Evolutionary conservation across 2,888 invertebrate genomes (phyloP).

Genomic region (Himalopsyche kuldschensis): DNA sequence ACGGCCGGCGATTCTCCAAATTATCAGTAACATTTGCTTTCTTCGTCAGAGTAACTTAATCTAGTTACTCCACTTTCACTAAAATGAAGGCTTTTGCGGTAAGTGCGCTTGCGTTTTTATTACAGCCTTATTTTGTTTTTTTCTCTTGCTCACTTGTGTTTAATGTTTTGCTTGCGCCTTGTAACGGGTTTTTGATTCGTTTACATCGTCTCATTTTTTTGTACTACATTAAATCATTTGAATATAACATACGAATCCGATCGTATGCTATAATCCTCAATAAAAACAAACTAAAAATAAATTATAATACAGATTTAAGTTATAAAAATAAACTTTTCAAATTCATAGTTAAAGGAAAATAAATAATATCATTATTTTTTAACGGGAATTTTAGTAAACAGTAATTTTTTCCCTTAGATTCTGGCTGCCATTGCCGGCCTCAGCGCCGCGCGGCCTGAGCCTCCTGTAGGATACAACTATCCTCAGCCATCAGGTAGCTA

Average conservation of each 20-base stretch:
- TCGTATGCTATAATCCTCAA: not conserved
- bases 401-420: constrained; percentile 45
- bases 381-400: too few relatives aligned
- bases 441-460: constrained; percentile 52
- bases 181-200: not conserved
- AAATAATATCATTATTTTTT: too few relatives aligned
- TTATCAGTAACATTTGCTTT: constrained; percentile 32
- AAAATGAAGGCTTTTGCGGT: constrained; percentile 59
- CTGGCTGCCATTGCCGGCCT: constrained; percentile 49
- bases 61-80: constrained; percentile 41
- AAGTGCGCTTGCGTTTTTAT: constrained; percentile 48
- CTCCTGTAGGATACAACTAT: constrained; percentile 58
- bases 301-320: not conserved
- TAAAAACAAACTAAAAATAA: not conserved
- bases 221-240: not conserved
- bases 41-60: constrained; percentile 27
- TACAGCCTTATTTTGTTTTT: not conserved
- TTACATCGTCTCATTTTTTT: not conserved
- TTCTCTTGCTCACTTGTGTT: not conserved
- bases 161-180: not conserved
- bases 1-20: constrained; percentile 10
- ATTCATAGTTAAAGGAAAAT: not conserved
- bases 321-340: not conserved
- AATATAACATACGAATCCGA: too few relatives aligned
- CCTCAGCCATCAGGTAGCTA: constrained; percentile 48